phyloP scores from a whole-genome alignment of 2,113 vertebrate genomes.

The Bettongia penicillata region DNA sequence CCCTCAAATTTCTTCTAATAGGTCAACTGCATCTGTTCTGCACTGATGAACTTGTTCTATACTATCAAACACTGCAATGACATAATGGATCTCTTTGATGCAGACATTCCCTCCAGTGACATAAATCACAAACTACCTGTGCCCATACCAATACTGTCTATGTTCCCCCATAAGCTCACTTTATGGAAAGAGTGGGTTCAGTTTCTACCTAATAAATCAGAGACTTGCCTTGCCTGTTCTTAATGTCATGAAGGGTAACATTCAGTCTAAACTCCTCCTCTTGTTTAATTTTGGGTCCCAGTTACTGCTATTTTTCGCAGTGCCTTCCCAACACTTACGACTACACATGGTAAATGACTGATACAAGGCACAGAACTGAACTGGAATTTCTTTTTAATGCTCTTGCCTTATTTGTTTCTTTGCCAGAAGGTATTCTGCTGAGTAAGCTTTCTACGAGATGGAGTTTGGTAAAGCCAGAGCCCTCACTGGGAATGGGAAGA shows the following conservation, averaged over 20 bases:
- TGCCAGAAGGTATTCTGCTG: conserved; percentile 93
- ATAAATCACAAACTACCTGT: neutral
- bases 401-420: conserved; percentile 94
- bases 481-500: conserved; percentile 91
- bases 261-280: neutral
- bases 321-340: neutral
- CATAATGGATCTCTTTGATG: neutral
- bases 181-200: neutral
- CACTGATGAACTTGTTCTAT: neutral
- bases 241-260: neutral
- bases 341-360: neutral
- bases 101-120: neutral
- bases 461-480: conserved; percentile 93
- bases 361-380: neutral
- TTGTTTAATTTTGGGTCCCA: neutral
- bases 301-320: neutral
- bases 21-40: neutral
- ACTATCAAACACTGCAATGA: neutral
- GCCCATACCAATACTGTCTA: neutral
- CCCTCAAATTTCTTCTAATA: neutral
- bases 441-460: conserved; percentile 93
- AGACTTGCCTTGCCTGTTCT: neutral
- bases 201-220: neutral
- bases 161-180: neutral
- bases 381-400: neutral